phyloP scores from a whole-genome alignment of 2,113 vertebrate species.

The Chloropsis cyanopogon region DNA sequence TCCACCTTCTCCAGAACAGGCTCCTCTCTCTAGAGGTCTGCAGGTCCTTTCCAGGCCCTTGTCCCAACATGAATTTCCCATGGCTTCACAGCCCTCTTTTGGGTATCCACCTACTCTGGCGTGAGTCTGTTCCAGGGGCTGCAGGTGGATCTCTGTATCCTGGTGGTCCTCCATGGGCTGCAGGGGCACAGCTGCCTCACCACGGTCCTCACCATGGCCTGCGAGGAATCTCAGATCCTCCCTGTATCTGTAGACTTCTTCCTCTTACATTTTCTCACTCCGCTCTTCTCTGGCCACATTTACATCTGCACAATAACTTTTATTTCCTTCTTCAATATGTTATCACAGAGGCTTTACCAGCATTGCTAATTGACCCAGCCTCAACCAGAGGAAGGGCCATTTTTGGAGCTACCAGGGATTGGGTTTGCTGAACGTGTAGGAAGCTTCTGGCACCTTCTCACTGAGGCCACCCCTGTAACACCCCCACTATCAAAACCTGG shows the following conservation, averaged over 20 bases:
- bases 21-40: not conserved
- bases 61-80: fast-evolving
- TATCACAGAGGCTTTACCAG: not conserved
- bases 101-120: not conserved
- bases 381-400: not conserved
- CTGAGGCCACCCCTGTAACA: not conserved
- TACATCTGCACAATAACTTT: no score
- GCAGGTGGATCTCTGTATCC: not conserved
- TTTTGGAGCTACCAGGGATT: not conserved
- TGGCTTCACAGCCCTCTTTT: not conserved
- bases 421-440: not conserved
- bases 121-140: fast-evolving
- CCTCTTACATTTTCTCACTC: not conserved
- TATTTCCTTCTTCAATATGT: not conserved
- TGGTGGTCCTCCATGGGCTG: not conserved
- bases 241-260: not conserved
- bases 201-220: fast-evolving
- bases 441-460: not conserved
- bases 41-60: not conserved
- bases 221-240: not conserved
- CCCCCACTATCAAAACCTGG: not conserved
- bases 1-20: not conserved
- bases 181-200: not conserved
- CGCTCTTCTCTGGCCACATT: not conserved
- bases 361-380: not conserved